Base-by-base conservation (phyloP, 2,113 vertebrate genomes). In the Periophthalmodon schlosseri region DNA sequence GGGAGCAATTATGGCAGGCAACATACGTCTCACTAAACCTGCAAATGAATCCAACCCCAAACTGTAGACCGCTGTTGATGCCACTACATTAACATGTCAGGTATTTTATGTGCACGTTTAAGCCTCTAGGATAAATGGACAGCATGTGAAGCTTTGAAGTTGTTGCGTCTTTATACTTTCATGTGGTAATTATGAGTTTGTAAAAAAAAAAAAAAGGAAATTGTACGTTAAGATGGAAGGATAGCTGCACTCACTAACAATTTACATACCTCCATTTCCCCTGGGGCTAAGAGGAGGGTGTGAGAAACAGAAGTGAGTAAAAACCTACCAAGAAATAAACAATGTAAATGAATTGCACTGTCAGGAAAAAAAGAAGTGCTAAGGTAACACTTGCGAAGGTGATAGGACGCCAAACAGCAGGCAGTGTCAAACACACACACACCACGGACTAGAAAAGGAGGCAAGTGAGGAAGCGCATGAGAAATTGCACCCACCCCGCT, bases 1-100 rank as follows among this genome's bases (percentile, higher is more conserved):
- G 84, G 90, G 79, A 90, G 73, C 88, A 90, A 92, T 92, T 92
- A 91, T 78, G 86, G 83, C 78, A 75, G 74, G 80, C 81, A 91
- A 84, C 84, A 85, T 83, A 84, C 68, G 82, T 86, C 82, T 81
- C 67, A 84, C 85, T 74, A 83, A 88, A 72, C 67, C 39, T 71
- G 80, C 78, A 85, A 88, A 91, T 83, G 54, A 86, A 86, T 91
- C 78, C 52, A 79, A 74, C 72, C 74, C 72, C 67, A 74, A 70
- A 81, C 72, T 63, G 54, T 39, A 68, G 46, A 52, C 36, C 2
- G 47, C 14, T 39, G 54, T 49, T 10, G n/a, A 69, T 21, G 60
- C 49, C 54, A 46, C 34, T 28, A 34, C 73, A 69, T 68, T 52
- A 36, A 66, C 60, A 57, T 10, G 2, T 4, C 8, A 64, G 10